Percentiles rank a stretch among this genome's conserved stretches.
These are phyloP conservation scores for Dasysyrphus albostriatus DNA, from an alignment of 2,888 invertebrate species.

Conservation along the genomic window DNA sequence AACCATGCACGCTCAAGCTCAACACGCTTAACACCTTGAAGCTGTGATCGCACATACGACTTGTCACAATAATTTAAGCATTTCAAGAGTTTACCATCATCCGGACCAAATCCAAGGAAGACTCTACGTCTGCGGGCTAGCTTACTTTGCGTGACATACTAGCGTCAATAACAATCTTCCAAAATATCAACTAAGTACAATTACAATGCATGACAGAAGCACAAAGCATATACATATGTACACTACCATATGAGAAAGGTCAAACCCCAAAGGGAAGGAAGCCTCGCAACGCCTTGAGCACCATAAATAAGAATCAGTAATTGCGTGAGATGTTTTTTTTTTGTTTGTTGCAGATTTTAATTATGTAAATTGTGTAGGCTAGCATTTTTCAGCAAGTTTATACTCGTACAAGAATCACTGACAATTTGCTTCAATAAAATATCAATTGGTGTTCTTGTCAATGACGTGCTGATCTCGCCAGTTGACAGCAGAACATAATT, in stretches of 20 bases:
- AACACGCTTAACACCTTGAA: slow-evolving; percentile 54
- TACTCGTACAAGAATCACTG: slow-evolving; percentile 5
- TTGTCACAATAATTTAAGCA: slow-evolving; percentile 67
- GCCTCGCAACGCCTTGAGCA: slow-evolving; percentile 45
- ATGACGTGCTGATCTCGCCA: slow-evolving; percentile 33
- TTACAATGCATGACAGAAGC: slow-evolving; percentile 33
- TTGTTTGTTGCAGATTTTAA: slow-evolving; percentile 34
- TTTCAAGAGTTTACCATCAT: slow-evolving; percentile 37
- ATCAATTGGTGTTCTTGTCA: slow-evolving; percentile 44
- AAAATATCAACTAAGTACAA: slow-evolving; percentile 39
- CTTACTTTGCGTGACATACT: slow-evolving; percentile 60
- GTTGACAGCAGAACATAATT: slow-evolving; percentile 48
- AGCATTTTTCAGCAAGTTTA: slow-evolving; percentile 16
- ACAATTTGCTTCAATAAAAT: slow-evolving; percentile 54
- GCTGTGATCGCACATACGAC: slow-evolving; percentile 38
- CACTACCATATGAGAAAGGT: slow-evolving; percentile 51
- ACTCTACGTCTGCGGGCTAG: background rate
- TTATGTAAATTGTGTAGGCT: slow-evolving; percentile 47
- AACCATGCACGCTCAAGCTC: slow-evolving; percentile 18
- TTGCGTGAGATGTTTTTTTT: slow-evolving; percentile 38
- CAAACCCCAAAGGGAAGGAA: slow-evolving; percentile 63
- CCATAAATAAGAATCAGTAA: slow-evolving; percentile 52
- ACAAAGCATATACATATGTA: slow-evolving; percentile 11
- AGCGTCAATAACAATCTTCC: slow-evolving; percentile 60
- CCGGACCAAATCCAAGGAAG: slow-evolving; percentile 45